Conservation (phyloP, 2,113 vertebrate genomes). For the Gambusia holbrooki region DNA sequence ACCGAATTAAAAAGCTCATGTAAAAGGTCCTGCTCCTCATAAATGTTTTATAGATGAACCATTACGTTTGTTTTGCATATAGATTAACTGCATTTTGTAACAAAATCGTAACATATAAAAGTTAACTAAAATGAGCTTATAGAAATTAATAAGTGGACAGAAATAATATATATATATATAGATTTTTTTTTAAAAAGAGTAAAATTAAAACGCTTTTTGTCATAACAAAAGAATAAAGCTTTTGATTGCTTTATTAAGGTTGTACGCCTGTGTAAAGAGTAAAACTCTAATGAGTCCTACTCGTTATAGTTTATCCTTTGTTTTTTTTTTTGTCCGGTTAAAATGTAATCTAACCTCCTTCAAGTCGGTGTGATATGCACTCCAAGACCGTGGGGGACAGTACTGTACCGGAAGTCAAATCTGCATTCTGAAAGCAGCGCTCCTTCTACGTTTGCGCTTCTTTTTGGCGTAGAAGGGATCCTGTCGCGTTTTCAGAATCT, state of each 20-base stretch:
- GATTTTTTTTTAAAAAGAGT: neutral
- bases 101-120: neutral
- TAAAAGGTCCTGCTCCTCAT: too few species aligned
- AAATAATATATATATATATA: too few species aligned
- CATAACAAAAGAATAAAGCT: neutral
- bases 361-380: neutral
- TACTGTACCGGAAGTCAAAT: conserved; percentile 23
- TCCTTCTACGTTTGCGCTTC: conserved; percentile 28
- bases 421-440: conserved; percentile 45
- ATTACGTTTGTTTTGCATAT: neutral
- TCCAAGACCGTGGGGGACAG: conserved; percentile 31
- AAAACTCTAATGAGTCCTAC: neutral
- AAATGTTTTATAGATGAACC: too few species aligned
- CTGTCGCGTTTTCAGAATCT: neutral
- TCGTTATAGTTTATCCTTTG: neutral
- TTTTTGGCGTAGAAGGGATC: conserved; percentile 37
- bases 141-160: neutral
- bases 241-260: neutral
- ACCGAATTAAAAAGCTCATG: too few species aligned
- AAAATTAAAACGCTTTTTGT: neutral
- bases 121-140: too few species aligned
- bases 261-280: neutral
- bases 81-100: neutral
- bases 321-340: neutral
- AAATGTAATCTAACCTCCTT: neutral